Percentiles rank a stretch among this genome's conserved stretches.
Evolutionary conservation across 2,888 invertebrate species (phyloP).

Genomic region (Ryuthela nishihirai): DNA sequence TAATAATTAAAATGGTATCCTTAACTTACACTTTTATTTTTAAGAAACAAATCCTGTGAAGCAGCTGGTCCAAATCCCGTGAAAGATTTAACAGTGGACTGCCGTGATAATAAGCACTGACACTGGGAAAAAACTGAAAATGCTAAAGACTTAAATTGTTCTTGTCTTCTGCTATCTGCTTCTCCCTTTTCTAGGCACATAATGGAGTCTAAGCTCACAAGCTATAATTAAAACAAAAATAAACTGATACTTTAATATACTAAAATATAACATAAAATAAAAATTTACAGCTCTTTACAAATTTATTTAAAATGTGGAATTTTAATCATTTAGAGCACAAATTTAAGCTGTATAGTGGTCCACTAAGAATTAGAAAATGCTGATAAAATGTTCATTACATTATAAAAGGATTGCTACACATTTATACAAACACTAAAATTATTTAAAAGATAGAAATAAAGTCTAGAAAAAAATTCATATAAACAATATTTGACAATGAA

Average conservation of each 20-base stretch:
- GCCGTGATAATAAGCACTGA: constrained; percentile 74
- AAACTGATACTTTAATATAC: background rate
- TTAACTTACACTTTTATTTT: constrained; percentile 76
- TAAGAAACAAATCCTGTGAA: constrained; percentile 80
- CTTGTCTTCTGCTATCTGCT: constrained; percentile 38
- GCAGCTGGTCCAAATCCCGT: constrained; percentile 98
- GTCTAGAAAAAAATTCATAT: too few species aligned
- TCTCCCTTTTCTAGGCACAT: constrained; percentile 51
- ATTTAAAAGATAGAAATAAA: too few species aligned
- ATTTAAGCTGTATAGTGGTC: too few species aligned
- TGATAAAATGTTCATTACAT: too few species aligned
- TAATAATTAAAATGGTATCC: constrained; percentile 13
- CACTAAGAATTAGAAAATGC: too few species aligned
- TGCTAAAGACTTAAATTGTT: constrained; percentile 61
- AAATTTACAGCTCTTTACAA: too few species aligned
- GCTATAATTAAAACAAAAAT: constrained; percentile 55
- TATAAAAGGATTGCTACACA: too few species aligned
- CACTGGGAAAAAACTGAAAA: constrained; percentile 93
- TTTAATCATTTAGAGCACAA: too few species aligned
- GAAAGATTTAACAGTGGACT: constrained; percentile 79
- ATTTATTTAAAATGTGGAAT: too few species aligned
- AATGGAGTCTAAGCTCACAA: constrained; percentile 81
- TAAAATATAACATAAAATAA: too few species aligned
- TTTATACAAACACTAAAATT: too few species aligned
- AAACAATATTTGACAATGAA: too few species aligned